Base-by-base conservation (phyloP, 2,113 vertebrate genomes). In the Chaetodon auriga region DNA sequence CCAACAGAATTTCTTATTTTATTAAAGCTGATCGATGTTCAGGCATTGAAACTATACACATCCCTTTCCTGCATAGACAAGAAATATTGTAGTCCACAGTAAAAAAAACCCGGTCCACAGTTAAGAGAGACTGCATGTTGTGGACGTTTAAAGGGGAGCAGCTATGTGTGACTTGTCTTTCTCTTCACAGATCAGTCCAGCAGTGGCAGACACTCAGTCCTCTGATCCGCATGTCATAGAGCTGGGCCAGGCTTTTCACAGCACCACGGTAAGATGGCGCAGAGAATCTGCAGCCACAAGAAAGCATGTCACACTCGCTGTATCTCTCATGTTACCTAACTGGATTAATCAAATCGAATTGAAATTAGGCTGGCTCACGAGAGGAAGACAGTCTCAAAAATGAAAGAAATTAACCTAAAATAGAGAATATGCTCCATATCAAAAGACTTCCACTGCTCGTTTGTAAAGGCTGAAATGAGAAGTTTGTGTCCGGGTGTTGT, bases 181-280 rank as follows among this genome's bases (percentile, higher is more conserved):
- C 0, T 93, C 78, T 89, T 89, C 65, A 83, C 93, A 99, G 97
- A 96, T 99, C 78, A 93, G 95, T 90, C 96, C 96, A 58, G 74
- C 78, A 10, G 93, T 98, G 57, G 84, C 94, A 11, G 95, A 98
- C 89, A 96, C 92, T 6, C 95, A 89, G 88, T 93, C 95, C 43
- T 57, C 90, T 18, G 93, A 96, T 23, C 97, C 97, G 0, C 89
- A 89, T 11, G 90, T 99, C 78, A 72, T 96, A 36, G 96, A 97
- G 63, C 41, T 97, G 61, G 87, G 84, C 85, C 89, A 92, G 9
- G 79, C 91, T 53, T 45, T 90, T 60, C 83, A 83, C 87, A 78
- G 90, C 49, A 30, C 36, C 66, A 72, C 21, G 73, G 92, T 92
- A 82, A 91, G 90, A 30, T 30, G 30, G 2, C 3, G 30, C 3